Evolutionary conservation across 2,797 vertebrate genomes (phyloP).

Genomic region (Odontamblyopus lacepedii): DNA sequence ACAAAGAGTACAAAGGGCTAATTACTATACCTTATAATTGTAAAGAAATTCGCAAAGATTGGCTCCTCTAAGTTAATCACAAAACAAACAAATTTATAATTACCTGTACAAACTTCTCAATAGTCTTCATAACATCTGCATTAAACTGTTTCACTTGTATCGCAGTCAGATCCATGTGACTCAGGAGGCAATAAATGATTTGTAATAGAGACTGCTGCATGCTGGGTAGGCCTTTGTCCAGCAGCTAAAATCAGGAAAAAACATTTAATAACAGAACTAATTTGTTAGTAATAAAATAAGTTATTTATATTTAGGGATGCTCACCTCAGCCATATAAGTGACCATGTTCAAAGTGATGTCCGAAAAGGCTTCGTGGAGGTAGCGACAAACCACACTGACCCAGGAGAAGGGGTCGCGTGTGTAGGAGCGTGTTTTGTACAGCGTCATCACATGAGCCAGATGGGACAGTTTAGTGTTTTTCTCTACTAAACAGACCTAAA

Average conservation of each 20-base stretch:
- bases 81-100: neutral
- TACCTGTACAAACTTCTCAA: conserved; percentile 98
- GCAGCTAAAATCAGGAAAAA: conserved; percentile 73
- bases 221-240: conserved; percentile 95
- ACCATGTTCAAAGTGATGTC: conserved; percentile 96
- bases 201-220: conserved; percentile 97
- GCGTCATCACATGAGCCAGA: conserved; percentile 96
- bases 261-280: neutral
- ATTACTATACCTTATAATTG: too few relatives aligned
- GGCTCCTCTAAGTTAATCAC: too few relatives aligned
- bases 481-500: conserved; percentile 93
- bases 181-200: conserved; percentile 96
- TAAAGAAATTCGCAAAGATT: too few relatives aligned
- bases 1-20: too few relatives aligned
- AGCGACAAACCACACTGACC: conserved; percentile 97
- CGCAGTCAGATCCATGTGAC: conserved; percentile 93
- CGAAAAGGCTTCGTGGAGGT: conserved; percentile 94
- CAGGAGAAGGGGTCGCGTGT: conserved; percentile 95
- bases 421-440: conserved; percentile 97
- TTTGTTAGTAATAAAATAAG: neutral
- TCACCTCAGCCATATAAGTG: conserved; percentile 95
- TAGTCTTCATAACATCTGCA: conserved; percentile 92
- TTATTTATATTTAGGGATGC: conserved; percentile 2
- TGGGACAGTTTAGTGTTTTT: conserved; percentile 96
- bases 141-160: conserved; percentile 96